Evolutionary conservation across 1,140 invertebrate species (phyloP), one percentile per base, ranked within the genome.

Genomic region (Rhynchophorus ferrugineus): DNA sequence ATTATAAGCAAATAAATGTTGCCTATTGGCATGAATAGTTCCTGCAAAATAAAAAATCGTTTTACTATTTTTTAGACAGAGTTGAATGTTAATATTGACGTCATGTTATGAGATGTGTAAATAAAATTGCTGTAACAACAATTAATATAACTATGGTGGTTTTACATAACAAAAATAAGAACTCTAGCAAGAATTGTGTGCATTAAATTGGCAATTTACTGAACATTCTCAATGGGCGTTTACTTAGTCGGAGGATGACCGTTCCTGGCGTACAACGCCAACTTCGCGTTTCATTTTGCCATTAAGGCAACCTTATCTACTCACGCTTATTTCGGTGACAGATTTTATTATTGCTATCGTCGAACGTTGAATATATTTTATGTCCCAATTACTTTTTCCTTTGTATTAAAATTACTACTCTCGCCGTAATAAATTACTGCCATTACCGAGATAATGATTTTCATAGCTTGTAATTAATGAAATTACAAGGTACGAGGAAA

Each of bases 401-500:
- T 41, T 41, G 14, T 41, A 41, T 41, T 41, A 41, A 41, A 29
- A 41, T 5, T 17, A 41, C 38, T 41, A 19, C 16, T 41, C 8
- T 41, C 18, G 18, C 17, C 14, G 3, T 17, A 17, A 41, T 41
- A 41, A 41, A 41, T 41, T 41, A 41, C 17, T 8, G 38, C 38
- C 14, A 2, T 1, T 17, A 19, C 6, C 3, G 18, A 41, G 38
- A 19, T 41, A 41, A 41, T 41, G 2, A 19, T 18, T 8, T 41
- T 41, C 3, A 41, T 41, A 19, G 38, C 17, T 2, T 41, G 17
- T 41, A 41, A 41, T 41, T 41, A 41, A 41, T 17, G 14, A 19
- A 41, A 41, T 41, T 41, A 41, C 38, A 17, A n/a, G 17, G 38
- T 41, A 41, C 38, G 18, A 20, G 18, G 16, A 41, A 41, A 41